A percentile compares a stretch with the other conserved stretches of the same genome.
phyloP scores from a whole-genome alignment of 2,888 invertebrate genomes.

The Polia nebulosa region DNA sequence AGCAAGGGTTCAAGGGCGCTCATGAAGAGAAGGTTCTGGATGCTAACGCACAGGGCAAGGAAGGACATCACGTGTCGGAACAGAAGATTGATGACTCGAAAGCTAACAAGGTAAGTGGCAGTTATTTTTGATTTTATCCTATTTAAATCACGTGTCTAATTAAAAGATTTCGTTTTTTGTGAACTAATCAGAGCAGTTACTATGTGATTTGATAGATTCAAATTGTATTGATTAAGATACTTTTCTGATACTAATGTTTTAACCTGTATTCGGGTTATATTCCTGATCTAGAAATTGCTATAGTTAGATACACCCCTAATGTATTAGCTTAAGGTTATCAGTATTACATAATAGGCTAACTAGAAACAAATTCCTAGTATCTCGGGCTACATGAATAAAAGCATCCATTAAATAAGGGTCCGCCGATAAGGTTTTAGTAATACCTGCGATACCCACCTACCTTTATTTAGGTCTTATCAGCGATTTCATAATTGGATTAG shows the following conservation, averaged over 20 bases:
- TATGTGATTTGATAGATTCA: background rate
- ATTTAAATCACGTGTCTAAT: too few species aligned
- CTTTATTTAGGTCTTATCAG: background rate
- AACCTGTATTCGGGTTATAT: background rate
- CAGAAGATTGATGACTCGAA: constrained; percentile 91
- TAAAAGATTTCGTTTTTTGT: background rate
- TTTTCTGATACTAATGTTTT: too few species aligned
- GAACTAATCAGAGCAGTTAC: background rate
- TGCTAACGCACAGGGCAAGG: constrained; percentile 90
- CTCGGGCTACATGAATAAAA: background rate
- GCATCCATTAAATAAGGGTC: background rate
- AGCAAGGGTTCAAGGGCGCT: constrained; percentile 91
- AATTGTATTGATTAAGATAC: too few species aligned
- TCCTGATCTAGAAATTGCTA: background rate
- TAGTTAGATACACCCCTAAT: background rate
- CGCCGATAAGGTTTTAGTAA: constrained; percentile 1
- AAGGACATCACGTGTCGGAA: constrained; percentile 91
- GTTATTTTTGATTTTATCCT: background rate
- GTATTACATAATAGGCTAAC: background rate
- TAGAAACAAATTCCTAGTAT: background rate
- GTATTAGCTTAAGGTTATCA: background rate
- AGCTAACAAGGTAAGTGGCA: constrained; percentile 87
- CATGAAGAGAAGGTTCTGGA: constrained; percentile 91
- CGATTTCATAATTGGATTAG: background rate
- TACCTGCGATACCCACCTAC: background rate